phyloP scores from a whole-genome alignment of 2,113 vertebrate species.

The Sisor rabdophorus region DNA sequence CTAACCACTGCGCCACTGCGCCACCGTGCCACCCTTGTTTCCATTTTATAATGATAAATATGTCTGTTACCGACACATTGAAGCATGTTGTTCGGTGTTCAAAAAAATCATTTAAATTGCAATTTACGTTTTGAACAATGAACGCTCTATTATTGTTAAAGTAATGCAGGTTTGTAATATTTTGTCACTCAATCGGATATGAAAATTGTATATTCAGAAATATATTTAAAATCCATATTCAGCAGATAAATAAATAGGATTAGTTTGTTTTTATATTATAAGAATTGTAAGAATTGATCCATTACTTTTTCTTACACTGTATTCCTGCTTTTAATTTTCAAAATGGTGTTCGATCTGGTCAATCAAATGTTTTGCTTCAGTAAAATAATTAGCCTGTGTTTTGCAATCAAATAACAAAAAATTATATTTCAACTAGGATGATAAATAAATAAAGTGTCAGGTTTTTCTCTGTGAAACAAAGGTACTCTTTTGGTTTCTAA shows the following conservation, averaged over 20 bases:
- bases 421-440: conserved; percentile 3
- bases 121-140: neutral
- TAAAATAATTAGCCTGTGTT: neutral
- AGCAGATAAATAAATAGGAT: neutral
- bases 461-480: conserved; percentile 23
- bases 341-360: neutral
- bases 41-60: neutral
- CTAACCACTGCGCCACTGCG: no score
- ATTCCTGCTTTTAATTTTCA: neutral
- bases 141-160: neutral
- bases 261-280: neutral
- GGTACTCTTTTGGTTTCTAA: conserved; percentile 31
- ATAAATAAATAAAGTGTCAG: conserved; percentile 24
- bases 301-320: neutral
- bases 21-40: no score
- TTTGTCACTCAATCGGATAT: neutral
- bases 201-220: neutral
- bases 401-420: conserved; percentile 5
- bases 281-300: neutral
- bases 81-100: neutral
- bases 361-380: neutral
- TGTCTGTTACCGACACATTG: neutral
- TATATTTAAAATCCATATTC: neutral
- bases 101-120: neutral
- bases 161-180: neutral